Conservation (phyloP, 2,888 invertebrate species). For the Sinhomidia bicolor region DNA sequence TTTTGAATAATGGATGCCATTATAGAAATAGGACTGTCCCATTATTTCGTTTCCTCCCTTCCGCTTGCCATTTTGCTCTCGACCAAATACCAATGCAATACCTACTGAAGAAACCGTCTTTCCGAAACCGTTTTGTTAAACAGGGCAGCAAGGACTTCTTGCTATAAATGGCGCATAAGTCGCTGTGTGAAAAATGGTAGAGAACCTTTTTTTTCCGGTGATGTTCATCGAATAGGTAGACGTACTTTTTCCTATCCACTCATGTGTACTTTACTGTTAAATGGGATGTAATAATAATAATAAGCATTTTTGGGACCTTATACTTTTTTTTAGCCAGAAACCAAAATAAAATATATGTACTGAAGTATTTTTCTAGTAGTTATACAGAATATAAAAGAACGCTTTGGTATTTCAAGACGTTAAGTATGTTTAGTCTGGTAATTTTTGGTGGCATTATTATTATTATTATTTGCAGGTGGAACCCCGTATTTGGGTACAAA, state of each 20-base stretch:
- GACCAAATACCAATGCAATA: neutral
- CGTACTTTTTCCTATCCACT: neutral
- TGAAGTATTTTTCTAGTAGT: too few species aligned
- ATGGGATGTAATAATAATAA: conserved; percentile 23
- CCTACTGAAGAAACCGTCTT: neutral
- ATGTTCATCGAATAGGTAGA: too few species aligned
- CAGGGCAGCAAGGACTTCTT: neutral
- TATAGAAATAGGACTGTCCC: conserved; percentile 22
- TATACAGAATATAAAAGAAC: too few species aligned
- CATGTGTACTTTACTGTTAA: neutral
- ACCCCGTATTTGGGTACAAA: too few species aligned
- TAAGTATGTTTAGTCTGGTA: too few species aligned
- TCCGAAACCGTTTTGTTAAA: neutral
- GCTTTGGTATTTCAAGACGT: too few species aligned
- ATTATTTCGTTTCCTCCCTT: conserved; percentile 41
- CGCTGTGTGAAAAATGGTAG: neutral
- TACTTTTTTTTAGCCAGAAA: neutral
- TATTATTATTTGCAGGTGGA: too few species aligned
- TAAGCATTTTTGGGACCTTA: neutral
- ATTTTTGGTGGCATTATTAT: too few species aligned
- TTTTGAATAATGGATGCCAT: conserved; percentile 57
- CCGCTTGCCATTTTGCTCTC: conserved; percentile 36
- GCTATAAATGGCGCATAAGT: neutral
- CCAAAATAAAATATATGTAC: too few species aligned
- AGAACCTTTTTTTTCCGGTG: too few species aligned